Percentiles rank a stretch among this genome's conserved stretches.
These are phyloP conservation scores for Fukomys damarensis DNA, from an alignment of 2,113 vertebrate species.

Conservation along the genomic window DNA sequence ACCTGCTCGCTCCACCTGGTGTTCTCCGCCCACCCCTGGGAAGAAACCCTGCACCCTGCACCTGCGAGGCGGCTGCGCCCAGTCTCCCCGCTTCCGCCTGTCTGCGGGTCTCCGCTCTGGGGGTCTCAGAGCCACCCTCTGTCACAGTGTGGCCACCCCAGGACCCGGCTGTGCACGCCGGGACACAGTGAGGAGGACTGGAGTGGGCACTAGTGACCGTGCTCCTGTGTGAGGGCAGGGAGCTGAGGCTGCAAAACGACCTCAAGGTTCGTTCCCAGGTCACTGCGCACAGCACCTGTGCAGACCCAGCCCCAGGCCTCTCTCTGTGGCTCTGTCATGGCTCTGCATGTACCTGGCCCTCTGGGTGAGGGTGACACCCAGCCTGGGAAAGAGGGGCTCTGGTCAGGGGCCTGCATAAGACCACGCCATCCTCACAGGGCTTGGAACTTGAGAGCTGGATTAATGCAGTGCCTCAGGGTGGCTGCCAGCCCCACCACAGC, in stretches of 20 bases:
- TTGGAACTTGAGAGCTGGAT: constrained; percentile 26
- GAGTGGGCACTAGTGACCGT: neutral
- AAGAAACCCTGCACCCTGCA: neutral
- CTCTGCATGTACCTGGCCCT: neutral
- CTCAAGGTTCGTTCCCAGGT: neutral
- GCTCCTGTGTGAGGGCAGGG: neutral
- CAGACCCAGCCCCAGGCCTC: neutral
- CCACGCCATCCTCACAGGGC: neutral
- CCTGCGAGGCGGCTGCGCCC: neutral
- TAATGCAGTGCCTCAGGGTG: constrained; percentile 31
- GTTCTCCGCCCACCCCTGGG: neutral
- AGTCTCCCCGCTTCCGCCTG: accelerated
- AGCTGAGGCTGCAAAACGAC: neutral
- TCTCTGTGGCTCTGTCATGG: neutral
- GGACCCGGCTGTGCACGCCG: too few species aligned
- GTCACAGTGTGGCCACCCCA: neutral
- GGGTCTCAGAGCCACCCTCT: neutral
- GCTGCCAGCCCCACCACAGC: neutral
- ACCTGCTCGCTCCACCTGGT: neutral
- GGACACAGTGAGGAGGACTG: neutral
- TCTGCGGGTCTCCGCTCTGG: neutral
- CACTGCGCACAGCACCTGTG: neutral
- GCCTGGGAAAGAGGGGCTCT: constrained; percentile 18
- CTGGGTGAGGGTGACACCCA: neutral
- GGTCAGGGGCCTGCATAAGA: neutral